phyloP scores from a whole-genome alignment of 1,140 invertebrate species.

The Heterodera schachtii region DNA sequence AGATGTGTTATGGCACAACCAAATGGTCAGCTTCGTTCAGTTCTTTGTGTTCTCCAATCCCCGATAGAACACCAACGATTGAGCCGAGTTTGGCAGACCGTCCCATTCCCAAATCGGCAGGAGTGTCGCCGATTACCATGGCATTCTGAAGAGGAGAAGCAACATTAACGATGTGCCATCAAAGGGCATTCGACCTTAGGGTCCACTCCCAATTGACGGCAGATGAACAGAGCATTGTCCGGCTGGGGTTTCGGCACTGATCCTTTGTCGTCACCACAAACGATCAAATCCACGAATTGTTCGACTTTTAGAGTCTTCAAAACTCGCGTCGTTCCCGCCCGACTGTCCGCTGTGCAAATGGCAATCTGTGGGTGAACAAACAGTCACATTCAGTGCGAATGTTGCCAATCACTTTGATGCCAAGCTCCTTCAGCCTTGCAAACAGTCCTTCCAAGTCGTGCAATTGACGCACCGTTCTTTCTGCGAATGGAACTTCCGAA shows the following conservation, averaged over 20 bases:
- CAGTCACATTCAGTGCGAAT: too few species aligned
- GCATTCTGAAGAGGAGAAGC: constrained; percentile 66
- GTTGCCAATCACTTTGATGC: constrained; percentile 61
- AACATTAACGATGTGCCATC: constrained; percentile 39
- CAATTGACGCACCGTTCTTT: constrained; percentile 53
- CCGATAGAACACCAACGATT: constrained; percentile 68
- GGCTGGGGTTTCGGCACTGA: constrained; percentile 68
- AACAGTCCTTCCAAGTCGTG: constrained; percentile 67
- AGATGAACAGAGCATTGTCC: constrained; percentile 68
- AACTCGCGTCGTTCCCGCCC: constrained; percentile 64
- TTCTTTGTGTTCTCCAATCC: constrained; percentile 60
- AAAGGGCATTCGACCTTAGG: constrained; percentile 53
- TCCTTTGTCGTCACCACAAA: constrained; percentile 68
- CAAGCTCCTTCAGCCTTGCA: constrained; percentile 65
- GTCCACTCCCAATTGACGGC: constrained; percentile 66
- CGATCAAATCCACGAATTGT: constrained; percentile 66
- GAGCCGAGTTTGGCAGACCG: constrained; percentile 66
- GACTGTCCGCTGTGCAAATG: constrained; percentile 68
- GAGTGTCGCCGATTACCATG: constrained; percentile 69
- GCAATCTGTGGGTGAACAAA: constrained; percentile 57
- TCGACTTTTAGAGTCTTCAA: constrained; percentile 63
- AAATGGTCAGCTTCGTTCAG: constrained; percentile 60
- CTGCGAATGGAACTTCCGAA: background rate
- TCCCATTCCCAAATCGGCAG: constrained; percentile 69
- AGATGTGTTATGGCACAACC: constrained; percentile 34